Evolutionary conservation across 2,113 vertebrate genomes (phyloP), one percentile per base, ranked within the genome.

Genomic region (Stegastes partitus): DNA sequence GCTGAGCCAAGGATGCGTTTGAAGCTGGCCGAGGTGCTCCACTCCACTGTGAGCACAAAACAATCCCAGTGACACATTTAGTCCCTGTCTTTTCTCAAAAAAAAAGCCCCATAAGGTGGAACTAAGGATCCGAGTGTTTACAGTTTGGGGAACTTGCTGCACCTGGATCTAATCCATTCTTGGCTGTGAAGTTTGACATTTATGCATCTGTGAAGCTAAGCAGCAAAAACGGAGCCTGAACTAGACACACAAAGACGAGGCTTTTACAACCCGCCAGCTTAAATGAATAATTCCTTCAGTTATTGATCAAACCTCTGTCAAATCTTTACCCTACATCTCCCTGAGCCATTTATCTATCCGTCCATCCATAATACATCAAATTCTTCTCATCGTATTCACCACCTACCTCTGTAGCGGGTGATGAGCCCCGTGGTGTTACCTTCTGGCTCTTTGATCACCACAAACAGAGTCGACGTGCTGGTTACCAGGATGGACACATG

Each of bases 21-120:
- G 81, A 95, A 95, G 76, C 54, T 71, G 53, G 77, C 71, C 0
- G 89, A 91, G 22, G 73, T 82, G 86, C 94, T 94, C 94, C 95
- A 95, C 21, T 95, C 94, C 84, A 95, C 95, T 95, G 88, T 44
- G 62, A 81, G 84, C 44, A 74, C 68, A 81, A 83, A 85, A 81
- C 83, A 83, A 61, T 61, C 55, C n/a, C 74, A 76, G 47, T 82
- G 78, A 88, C 34, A 81, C 44, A 74, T 85, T 34, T 73, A 75
- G 70, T 77, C 39, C 50, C 77, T 66, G 80, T 81, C 70, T 90
- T 83, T 66, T 26, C 87, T 83, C 74, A 58, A 66, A 84, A 58
- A 34, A 58, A 66, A 84, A 58, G 34, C 22, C 44, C 47, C 45
- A 22, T 23, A 18, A 11, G 53, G 19, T 25, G 62, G 25, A 80